Percentiles rank a stretch among this genome's conserved stretches.
Conservation (phyloP, 2,888 invertebrate species). For the Orgyia antiqua region DNA sequence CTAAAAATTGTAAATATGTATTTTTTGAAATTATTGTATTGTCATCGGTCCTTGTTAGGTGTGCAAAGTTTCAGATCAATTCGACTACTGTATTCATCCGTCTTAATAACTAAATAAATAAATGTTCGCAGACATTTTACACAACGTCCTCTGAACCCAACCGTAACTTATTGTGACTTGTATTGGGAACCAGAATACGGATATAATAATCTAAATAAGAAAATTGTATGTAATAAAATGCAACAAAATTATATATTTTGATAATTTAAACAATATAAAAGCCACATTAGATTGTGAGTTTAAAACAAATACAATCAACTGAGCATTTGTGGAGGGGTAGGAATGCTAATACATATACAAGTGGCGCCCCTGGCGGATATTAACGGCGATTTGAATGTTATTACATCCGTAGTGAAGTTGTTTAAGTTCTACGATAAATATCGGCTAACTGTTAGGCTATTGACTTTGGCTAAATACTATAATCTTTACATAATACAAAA, state of each 20-base stretch:
- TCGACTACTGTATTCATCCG: too few species aligned
- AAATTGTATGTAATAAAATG: too few species aligned
- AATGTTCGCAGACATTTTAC: too few species aligned
- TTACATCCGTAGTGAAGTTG: constrained; percentile 21
- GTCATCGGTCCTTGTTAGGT: too few species aligned
- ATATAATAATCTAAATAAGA: too few species aligned
- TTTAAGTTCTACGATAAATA: constrained; percentile 18
- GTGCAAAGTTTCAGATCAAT: too few species aligned
- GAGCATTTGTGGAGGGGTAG: constrained; percentile 6
- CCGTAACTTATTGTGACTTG: too few species aligned
- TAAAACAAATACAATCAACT: constrained; percentile 15
- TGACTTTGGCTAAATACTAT: constrained; percentile 5
- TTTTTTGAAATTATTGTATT: too few species aligned
- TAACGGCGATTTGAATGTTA: constrained; percentile 31
- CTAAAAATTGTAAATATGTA: too few species aligned
- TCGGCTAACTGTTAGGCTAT: constrained; percentile 14
- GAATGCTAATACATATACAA: constrained; percentile 21
- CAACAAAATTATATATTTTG: background rate
- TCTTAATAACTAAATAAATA: too few species aligned
- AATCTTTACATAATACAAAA: background rate
- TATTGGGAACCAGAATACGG: too few species aligned
- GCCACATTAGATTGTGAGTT: constrained; percentile 3
- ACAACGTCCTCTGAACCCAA: too few species aligned
- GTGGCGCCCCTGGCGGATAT: constrained; percentile 25
- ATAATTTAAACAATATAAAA: constrained; percentile 1